Base-by-base conservation (phyloP, 1,140 invertebrate genomes). In the Zaprionus vittiger region DNA sequence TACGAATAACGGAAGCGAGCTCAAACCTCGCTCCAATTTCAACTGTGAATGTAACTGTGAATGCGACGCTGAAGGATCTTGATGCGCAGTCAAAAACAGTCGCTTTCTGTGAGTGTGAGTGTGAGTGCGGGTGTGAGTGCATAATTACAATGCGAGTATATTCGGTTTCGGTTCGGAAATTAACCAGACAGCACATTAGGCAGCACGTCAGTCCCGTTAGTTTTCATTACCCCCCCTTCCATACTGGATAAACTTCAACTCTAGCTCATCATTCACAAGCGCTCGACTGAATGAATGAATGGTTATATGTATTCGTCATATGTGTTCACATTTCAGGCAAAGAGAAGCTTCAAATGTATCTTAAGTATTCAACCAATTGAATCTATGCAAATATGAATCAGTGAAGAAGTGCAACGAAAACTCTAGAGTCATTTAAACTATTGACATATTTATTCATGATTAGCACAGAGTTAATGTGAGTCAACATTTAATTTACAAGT, bases 161-260 rank as follows among this genome's bases (percentile, higher is more conserved):
- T 17, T 47, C 41, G 41, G n/a, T 47, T 47, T 47, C n/a, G n/a
- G 6, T 41, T 62, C 72, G 73, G 73, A 75, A 64, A 75, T 71
- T 38, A 31, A 59, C 49, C 67, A 75, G 73, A 75, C 73, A 49
- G 7, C 17, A 11, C 20, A 49, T 44, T 44, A 22, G 20, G n/a
- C n/a, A 6, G 41, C n/a, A 47, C 41, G 41, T 38, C 4, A 38
- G 12, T 38, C 14, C 37, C 37, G 14, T 38, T 38, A 38, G 37
- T 15, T 38, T 38, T 14, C 61, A 65, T 47, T 47, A 15, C 15
- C 34, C 4, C 17, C 31, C 37, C n/a, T 22, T 34, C 31, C n/a
- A 9, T 17, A 4, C 55, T 17, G n/a, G 20, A 60, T 60, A 2
- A 14, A 20, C 28, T 44, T 44, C 1, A 41, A 61, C 20, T 44